Base-by-base conservation (phyloP, 1,140 invertebrate species). In the Trachymyrmex cornetzi region DNA sequence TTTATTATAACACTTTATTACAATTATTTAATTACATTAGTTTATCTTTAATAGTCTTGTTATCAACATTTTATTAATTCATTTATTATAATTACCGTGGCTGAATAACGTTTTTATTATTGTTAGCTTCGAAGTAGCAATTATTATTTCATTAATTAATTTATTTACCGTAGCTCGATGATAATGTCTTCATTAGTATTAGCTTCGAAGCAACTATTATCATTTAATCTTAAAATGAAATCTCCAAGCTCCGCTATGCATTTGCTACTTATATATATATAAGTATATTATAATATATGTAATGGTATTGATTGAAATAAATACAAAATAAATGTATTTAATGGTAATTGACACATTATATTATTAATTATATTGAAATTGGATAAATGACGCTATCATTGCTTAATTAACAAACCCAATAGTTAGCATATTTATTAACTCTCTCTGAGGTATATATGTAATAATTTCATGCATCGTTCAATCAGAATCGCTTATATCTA, bases 301-400 rank as follows among this genome's bases (percentile, higher is more conserved):
- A 59, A 44, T 66, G 11, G 4, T n/a, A 53, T 82, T 34, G 22
- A 82, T 72, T 44, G 22, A 74, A 75, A 84, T 30, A 1, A 14
- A 48, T 9, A 75, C 19, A 75, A 84, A 84, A 38, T 50, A 69
- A 81, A 61, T 75, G 5, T 82, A 74, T 74, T 82, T 48, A 74
- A 82, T 48, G 27, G 16, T 74, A 74, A 84, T 74, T 34, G 24
- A 9, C n/a, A 24, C 34, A 38, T 34, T 34, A 34, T n/a, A 19
- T 27, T 19, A 50, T 63, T 50, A 75, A 50, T 63, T 75, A 50
- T 30, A 22, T 61, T 57, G 24, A 2, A 67, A 59, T 24, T 59
- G 38, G 38, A 74, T 74, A 84, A 84, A 2, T 34, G 67, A 63
- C 7, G 24, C 69, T 50, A 84, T 74, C 53, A 50, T 24, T 19